A percentile compares a stretch with the other conserved stretches of the same genome.
Conservation (phyloP, 2,888 invertebrate species). For the Xestia sexstrigata region DNA sequence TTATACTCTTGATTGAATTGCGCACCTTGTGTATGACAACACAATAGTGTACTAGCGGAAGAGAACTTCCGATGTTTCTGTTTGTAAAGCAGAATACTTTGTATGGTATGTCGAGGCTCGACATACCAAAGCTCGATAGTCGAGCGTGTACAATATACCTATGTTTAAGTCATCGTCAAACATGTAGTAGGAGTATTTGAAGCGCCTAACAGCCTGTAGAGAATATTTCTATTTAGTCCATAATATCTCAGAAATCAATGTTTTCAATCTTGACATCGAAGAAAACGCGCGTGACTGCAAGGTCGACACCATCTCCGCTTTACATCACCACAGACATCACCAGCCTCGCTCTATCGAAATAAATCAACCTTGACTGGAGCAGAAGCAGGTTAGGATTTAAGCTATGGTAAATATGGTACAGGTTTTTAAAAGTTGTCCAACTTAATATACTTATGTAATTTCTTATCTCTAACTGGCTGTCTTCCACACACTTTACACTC, state of each 20-base stretch:
- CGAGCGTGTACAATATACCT: neutral
- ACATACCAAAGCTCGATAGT: no score
- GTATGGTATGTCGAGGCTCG: neutral
- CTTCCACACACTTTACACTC: neutral
- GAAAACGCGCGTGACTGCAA: slow-evolving; percentile 5
- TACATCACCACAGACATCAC: no score
- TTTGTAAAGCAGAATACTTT: slow-evolving; percentile 3
- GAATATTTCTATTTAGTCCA: slow-evolving; percentile 1
- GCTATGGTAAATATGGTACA: neutral
- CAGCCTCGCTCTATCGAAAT: neutral
- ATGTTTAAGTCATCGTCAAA: neutral
- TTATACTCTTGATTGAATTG: slow-evolving; percentile 40
- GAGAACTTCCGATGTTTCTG: slow-evolving; percentile 11
- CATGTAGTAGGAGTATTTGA: neutral
- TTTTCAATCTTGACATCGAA: slow-evolving; percentile 5
- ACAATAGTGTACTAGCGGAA: slow-evolving; percentile 18
- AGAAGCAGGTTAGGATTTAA: neutral
- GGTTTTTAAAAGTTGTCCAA: neutral
- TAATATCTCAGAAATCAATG: neutral
- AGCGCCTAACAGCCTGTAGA: neutral
- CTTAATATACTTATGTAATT: neutral
- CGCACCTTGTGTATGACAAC: slow-evolving; percentile 14
- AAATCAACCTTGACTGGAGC: slow-evolving; percentile 14
- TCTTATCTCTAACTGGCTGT: neutral
- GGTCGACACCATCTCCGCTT: slow-evolving; percentile 1